A percentile compares a stretch with the other conserved stretches of the same genome.
These are phyloP conservation scores for Phyllotis vaccarum DNA, from an alignment of 2,797 vertebrate species.

Conservation along the genomic window DNA sequence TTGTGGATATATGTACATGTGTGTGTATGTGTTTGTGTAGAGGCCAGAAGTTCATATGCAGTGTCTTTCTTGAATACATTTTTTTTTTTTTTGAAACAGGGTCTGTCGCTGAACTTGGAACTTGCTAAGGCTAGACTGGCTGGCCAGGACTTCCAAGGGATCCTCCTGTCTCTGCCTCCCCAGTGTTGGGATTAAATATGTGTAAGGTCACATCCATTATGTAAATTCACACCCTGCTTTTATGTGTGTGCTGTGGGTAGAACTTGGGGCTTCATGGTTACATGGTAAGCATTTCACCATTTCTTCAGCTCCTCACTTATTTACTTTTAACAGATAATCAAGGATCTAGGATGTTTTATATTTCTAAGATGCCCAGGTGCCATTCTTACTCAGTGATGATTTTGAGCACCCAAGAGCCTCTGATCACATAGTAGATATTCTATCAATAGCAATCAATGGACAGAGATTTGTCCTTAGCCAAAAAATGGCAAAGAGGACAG, in stretches of 20 bases:
- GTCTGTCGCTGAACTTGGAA: not conserved
- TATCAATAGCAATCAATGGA: not conserved
- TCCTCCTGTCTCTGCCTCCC: not conserved
- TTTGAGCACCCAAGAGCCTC: not conserved
- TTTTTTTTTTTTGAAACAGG: not conserved
- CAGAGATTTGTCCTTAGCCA: not conserved
- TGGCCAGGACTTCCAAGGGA: not conserved
- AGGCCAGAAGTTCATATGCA: not conserved
- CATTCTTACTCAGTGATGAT: not conserved
- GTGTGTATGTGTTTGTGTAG: not conserved
- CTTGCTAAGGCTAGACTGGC: not conserved
- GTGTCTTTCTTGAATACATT: not conserved
- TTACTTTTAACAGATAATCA: conserved; percentile 23
- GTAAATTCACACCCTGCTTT: not conserved
- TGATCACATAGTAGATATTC: not conserved
- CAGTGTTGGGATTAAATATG: not conserved
- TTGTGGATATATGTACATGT: not conserved
- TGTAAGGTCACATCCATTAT: not conserved
- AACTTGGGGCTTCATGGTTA: not conserved
- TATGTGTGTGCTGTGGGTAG: not conserved
- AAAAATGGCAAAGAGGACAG: not conserved
- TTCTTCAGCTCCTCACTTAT: not conserved
- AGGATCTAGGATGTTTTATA: not conserved
- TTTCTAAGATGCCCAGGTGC: not conserved
- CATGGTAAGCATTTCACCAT: not conserved